Evolutionary conservation across 2,888 invertebrate genomes (phyloP).

Genomic region (Amblyjoppa fuscipennis): DNA sequence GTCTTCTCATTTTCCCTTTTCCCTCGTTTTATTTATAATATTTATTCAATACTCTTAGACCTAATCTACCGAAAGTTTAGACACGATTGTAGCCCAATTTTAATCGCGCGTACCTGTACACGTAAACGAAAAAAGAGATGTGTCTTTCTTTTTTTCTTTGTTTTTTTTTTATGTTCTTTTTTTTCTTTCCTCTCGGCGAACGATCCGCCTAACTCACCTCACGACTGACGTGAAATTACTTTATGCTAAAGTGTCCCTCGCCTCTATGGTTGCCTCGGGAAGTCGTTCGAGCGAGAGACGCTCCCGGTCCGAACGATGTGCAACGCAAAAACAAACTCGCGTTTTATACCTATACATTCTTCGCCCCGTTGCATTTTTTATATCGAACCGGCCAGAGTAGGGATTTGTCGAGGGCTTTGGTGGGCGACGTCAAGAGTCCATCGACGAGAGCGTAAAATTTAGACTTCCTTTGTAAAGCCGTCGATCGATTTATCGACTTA

Average conservation of each 20-base stretch:
- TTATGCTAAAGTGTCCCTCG: constrained; percentile 6
- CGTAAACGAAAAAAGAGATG: constrained; percentile 7
- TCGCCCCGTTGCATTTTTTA: not conserved
- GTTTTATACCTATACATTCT: not conserved
- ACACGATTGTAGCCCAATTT: constrained; percentile 42
- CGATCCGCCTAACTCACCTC: not conserved
- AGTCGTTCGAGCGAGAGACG: not conserved
- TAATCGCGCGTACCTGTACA: constrained; percentile 32
- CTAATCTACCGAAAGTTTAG: constrained; percentile 36
- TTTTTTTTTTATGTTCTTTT: not conserved
- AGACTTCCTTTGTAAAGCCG: too few relatives aligned
- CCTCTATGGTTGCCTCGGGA: not conserved
- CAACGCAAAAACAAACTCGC: not conserved
- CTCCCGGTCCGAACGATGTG: not conserved
- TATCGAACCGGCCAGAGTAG: not conserved
- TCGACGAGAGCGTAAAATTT: not conserved
- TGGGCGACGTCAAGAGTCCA: not conserved
- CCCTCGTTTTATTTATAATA: constrained; percentile 63
- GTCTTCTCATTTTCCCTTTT: constrained; percentile 18
- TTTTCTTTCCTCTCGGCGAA: not conserved
- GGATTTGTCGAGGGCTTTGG: not conserved
- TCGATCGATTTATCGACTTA: too few relatives aligned
- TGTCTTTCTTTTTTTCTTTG: not conserved
- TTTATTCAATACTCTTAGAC: constrained; percentile 61
- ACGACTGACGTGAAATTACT: constrained; percentile 22